phyloP scores from a whole-genome alignment of 2,113 vertebrate genomes.

The Callipepla squamata region DNA sequence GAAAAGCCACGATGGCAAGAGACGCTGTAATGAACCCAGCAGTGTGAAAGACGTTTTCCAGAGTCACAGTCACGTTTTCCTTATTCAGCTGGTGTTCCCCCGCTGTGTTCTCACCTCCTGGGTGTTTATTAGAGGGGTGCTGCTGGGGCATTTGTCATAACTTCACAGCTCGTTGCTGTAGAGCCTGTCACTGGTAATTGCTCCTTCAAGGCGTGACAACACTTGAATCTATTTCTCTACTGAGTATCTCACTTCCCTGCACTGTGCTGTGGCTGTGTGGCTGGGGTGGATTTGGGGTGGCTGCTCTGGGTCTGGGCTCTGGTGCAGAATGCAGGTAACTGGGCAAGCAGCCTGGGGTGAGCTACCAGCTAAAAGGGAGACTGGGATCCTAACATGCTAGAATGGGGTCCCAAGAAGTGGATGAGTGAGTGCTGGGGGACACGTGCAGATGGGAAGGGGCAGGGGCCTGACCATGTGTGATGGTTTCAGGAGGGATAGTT shows the following conservation, averaged over 20 bases:
- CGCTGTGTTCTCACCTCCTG: not conserved
- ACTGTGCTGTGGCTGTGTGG: not conserved
- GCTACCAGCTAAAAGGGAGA: not conserved
- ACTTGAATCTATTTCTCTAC: not conserved
- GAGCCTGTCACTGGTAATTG: not conserved
- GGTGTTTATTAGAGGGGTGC: not conserved
- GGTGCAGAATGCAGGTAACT: not conserved
- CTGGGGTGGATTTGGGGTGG: not conserved
- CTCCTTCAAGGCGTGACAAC: not conserved
- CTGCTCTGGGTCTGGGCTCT: not conserved
- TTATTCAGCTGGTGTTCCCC: not conserved
- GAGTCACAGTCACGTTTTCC: not conserved
- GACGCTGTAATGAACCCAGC: not conserved
- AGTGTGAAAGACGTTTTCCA: not conserved
- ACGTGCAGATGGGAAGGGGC: not conserved
- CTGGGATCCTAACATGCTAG: not conserved
- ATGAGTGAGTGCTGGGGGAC: accelerated
- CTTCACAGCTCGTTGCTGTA: slow-evolving; percentile 16
- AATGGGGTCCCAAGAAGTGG: accelerated
- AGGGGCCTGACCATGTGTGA: not conserved
- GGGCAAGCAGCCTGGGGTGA: not conserved
- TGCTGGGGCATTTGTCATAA: slow-evolving; percentile 20
- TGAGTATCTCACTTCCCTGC: accelerated
- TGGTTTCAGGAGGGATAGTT: not conserved
- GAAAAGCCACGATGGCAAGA: not conserved